Percentiles rank a stretch among this genome's conserved stretches.
These are phyloP conservation scores for Cyprinella venusta DNA, from an alignment of 2,797 vertebrate genomes.

Conservation along the genomic window DNA sequence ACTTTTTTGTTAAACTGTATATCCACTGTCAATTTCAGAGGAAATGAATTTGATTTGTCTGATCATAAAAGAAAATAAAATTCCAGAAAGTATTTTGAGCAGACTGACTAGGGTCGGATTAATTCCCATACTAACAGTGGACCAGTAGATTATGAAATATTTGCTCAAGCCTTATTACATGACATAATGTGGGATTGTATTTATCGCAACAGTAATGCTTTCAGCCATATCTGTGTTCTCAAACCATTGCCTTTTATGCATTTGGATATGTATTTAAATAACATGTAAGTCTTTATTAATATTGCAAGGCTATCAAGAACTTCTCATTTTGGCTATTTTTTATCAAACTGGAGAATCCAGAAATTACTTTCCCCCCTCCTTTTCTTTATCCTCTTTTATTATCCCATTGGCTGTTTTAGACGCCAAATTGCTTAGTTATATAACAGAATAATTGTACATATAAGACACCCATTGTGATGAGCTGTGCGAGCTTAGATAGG, in stretches of 20 bases:
- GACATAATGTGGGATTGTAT: conserved; percentile 4
- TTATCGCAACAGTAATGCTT: conserved; percentile 14
- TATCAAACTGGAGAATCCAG: not conserved
- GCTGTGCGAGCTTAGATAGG: not conserved
- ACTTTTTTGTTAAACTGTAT: not conserved
- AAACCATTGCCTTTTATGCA: not conserved
- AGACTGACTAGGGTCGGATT: not conserved
- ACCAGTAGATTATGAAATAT: conserved; percentile 47
- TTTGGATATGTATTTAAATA: not conserved
- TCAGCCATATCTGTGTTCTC: not conserved
- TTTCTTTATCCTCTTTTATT: not conserved
- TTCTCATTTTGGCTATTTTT: not conserved
- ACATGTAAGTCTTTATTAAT: not conserved
- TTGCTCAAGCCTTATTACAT: not conserved
- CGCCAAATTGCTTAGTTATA: conserved; percentile 8
- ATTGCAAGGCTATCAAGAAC: not conserved
- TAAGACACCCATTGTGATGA: not conserved
- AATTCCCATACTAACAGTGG: conserved; percentile 12
- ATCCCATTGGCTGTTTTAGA: not conserved
- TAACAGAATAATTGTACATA: not conserved
- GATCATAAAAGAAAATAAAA: not conserved
- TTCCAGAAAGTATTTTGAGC: not conserved
- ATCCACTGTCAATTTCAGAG: not conserved
- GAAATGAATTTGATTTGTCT: not conserved
- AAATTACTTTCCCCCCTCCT: not conserved